Percentiles rank a stretch among this genome's conserved stretches.
Evolutionary conservation across 2,888 invertebrate species (phyloP).

Genomic region (Mythimna impura): DNA sequence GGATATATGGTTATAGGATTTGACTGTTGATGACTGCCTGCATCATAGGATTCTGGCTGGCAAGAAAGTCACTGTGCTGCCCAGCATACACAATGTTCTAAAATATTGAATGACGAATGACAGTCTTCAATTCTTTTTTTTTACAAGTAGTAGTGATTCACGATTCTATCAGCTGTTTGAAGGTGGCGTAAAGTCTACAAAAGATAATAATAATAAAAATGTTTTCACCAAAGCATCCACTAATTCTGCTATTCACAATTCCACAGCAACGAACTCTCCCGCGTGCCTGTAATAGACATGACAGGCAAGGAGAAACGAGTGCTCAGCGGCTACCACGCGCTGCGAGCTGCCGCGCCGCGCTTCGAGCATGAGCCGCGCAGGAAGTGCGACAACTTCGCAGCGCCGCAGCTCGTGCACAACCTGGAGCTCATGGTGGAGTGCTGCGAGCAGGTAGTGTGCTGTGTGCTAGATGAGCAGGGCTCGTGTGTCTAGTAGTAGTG

Average conservation of each 20-base stretch:
- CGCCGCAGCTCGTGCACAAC: slow-evolving; percentile 98
- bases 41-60: no score
- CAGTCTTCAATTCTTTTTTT: no score
- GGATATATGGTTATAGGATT: no score
- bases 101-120: no score
- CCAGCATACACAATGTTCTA: no score
- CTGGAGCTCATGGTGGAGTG: slow-evolving; percentile 97
- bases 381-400: slow-evolving; percentile 92
- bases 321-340: slow-evolving; percentile 97
- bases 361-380: slow-evolving; percentile 92
- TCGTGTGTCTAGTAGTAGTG: not conserved
- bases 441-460: slow-evolving; percentile 94
- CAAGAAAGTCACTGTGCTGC: no score
- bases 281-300: slow-evolving; percentile 99
- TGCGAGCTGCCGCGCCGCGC: slow-evolving; percentile 93
- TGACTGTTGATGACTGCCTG: no score
- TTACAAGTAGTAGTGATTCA: no score
- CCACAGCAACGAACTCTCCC: slow-evolving; percentile 92
- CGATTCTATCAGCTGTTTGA: no score
- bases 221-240: not conserved
- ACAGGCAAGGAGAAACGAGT: slow-evolving; percentile 98
- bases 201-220: no score
- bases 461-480: not conserved
- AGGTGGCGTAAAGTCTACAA: no score
- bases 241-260: not conserved